Evolutionary conservation across 1,140 invertebrate species (phyloP).

Genomic region (Ceratosolen fusciceps): DNA sequence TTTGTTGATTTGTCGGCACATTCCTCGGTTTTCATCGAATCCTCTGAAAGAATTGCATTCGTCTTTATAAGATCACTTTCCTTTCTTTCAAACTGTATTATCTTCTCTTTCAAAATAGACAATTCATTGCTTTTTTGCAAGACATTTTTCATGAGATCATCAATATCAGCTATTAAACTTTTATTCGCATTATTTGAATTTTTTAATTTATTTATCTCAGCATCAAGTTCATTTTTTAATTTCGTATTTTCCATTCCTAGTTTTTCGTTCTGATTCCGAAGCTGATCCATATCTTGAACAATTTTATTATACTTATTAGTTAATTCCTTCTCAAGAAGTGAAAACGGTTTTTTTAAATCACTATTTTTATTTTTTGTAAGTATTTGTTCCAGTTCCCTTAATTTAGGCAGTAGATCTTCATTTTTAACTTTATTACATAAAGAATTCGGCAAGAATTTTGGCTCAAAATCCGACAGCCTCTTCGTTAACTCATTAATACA

Average conservation of each 20-base stretch:
- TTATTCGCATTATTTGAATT: background rate
- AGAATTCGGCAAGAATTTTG: conserved; percentile 21
- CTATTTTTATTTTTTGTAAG: conserved; percentile 28
- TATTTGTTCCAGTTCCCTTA: conserved; percentile 32
- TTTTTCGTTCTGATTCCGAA: conserved; percentile 29
- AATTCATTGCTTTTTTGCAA: conserved; percentile 41
- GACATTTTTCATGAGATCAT: conserved; percentile 44
- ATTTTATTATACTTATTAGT: conserved; percentile 35
- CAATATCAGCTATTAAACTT: conserved; percentile 31
- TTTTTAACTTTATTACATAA: conserved; percentile 12
- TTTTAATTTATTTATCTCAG: conserved; percentile 40
- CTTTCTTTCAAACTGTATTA: conserved; percentile 34
- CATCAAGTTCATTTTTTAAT: conserved; percentile 21
- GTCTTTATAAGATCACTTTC: conserved; percentile 1
- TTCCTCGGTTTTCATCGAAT: conserved; percentile 48
- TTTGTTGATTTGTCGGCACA: conserved; percentile 47
- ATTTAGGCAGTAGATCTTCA: conserved; percentile 12
- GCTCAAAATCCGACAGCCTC: conserved; percentile 30
- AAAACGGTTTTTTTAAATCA: background rate
- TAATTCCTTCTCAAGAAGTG: conserved; percentile 41
- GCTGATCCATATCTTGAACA: conserved; percentile 33
- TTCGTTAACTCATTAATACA: conserved; percentile 30
- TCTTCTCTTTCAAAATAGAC: conserved; percentile 40
- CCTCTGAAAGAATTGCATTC: background rate
- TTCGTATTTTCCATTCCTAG: conserved; percentile 39